Evolutionary conservation across 2,888 invertebrate species (phyloP).

Genomic region (Rotaria socialis): DNA sequence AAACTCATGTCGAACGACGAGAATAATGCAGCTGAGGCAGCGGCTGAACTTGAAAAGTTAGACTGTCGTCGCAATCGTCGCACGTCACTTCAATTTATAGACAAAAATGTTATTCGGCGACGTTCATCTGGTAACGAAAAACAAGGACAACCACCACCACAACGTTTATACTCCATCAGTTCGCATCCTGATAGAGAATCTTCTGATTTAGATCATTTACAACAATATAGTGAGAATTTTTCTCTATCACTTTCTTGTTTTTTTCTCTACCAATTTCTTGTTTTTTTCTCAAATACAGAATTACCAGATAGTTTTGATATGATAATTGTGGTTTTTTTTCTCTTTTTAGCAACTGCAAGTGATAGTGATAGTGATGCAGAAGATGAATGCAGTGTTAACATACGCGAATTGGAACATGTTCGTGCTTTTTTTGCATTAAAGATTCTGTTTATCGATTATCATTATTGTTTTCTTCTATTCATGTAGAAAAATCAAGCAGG

Average conservation of each 20-base stretch:
- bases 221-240: not conserved
- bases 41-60: not conserved
- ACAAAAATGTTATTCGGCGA: not conserved
- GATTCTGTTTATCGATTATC: too few relatives aligned
- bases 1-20: not conserved
- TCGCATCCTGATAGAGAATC: not conserved
- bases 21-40: not conserved
- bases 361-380: conserved; percentile 33
- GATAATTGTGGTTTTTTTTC: not conserved
- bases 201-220: not conserved
- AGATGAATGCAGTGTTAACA: not conserved
- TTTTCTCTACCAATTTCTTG: too few relatives aligned
- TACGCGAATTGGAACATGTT: conserved; percentile 10
- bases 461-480: too few relatives aligned
- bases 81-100: conserved; percentile 13
- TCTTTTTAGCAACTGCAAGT: conserved; percentile 13
- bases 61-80: conserved; percentile 4
- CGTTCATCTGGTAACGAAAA: conserved; percentile 7
- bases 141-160: not conserved
- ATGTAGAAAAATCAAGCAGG: conserved; percentile 8
- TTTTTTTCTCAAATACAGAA: not conserved
- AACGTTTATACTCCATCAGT: not conserved
- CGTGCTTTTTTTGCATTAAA: not conserved
- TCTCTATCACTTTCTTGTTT: too few relatives aligned
- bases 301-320: not conserved